A percentile compares a stretch with the other conserved stretches of the same genome.
Conservation (phyloP, 2,113 vertebrate genomes). For the Colossoma macropomum region DNA sequence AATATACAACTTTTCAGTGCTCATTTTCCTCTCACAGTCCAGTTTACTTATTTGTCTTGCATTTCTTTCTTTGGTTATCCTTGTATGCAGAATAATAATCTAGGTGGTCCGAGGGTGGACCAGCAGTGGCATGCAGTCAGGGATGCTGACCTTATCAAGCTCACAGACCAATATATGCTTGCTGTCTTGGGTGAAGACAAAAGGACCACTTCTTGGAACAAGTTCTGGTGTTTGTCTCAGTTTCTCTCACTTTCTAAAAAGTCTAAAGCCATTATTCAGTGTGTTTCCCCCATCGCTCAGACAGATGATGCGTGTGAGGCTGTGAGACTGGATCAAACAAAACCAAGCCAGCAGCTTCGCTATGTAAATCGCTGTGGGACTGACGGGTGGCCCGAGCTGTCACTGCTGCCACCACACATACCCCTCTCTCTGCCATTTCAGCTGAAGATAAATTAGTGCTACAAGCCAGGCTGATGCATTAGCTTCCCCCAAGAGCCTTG, state of each 20-base stretch:
- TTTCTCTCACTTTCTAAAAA: background rate
- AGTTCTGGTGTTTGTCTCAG: background rate
- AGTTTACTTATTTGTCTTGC: too few relatives aligned
- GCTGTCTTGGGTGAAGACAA: too few relatives aligned
- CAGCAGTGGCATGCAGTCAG: too few relatives aligned
- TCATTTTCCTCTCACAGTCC: too few relatives aligned
- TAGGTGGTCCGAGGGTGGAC: too few relatives aligned
- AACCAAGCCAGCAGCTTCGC: background rate
- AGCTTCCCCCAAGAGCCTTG: background rate
- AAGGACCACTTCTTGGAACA: background rate
- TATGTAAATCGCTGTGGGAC: background rate
- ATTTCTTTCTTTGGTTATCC: too few relatives aligned
- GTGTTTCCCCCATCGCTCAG: background rate
- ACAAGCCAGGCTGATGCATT: background rate
- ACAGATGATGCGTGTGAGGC: slow-evolving; percentile 6
- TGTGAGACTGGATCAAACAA: slow-evolving; percentile 10
- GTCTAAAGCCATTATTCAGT: background rate
- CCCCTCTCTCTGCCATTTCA: background rate
- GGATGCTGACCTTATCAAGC: too few relatives aligned
- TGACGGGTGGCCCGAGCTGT: slow-evolving; percentile 3
- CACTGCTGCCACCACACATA: background rate
- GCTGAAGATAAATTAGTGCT: slow-evolving; percentile 8
- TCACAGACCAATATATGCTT: too few relatives aligned
- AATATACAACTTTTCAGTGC: too few relatives aligned
- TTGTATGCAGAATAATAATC: too few relatives aligned